A percentile compares a stretch with the other conserved stretches of the same genome.
Conservation (phyloP, 2,797 vertebrate species). For the Amblyopsis hoosieri region DNA sequence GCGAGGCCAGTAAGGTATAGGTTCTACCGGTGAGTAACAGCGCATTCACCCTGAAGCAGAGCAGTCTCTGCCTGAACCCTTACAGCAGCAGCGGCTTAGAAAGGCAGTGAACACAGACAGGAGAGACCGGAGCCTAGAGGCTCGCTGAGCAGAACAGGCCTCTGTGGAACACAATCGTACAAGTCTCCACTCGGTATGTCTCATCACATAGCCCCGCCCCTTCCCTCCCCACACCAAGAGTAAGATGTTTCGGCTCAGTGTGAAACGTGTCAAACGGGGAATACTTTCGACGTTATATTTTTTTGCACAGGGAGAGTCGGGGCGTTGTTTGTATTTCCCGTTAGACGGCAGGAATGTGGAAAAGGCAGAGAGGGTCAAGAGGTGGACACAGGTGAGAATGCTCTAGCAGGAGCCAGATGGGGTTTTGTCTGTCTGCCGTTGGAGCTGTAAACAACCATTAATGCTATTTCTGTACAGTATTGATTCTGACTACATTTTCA, state of each 20-base stretch:
- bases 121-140: constrained; percentile 52
- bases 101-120: constrained; percentile 54
- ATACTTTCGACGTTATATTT: too few species aligned
- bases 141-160: constrained; percentile 43
- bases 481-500: too few species aligned
- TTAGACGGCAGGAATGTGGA: too few species aligned
- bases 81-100: constrained; percentile 55
- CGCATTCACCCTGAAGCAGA: constrained; percentile 50
- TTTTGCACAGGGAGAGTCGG: too few species aligned
- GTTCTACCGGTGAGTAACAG: constrained; percentile 36
- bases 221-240: not conserved
- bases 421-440: too few species aligned
- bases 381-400: too few species aligned
- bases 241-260: not conserved
- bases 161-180: constrained; percentile 32
- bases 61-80: constrained; percentile 46
- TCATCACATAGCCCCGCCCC: constrained; percentile 29
- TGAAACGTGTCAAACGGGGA: not conserved
- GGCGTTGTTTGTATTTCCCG: too few species aligned
- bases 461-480: too few species aligned
- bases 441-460: too few species aligned
- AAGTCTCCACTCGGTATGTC: constrained; percentile 38
- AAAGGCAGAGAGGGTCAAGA: too few species aligned
- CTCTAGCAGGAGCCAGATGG: too few species aligned
- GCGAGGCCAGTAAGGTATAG: not conserved